phyloP scores from a whole-genome alignment of 2,113 vertebrate species.

The Paradisaea rubra region DNA sequence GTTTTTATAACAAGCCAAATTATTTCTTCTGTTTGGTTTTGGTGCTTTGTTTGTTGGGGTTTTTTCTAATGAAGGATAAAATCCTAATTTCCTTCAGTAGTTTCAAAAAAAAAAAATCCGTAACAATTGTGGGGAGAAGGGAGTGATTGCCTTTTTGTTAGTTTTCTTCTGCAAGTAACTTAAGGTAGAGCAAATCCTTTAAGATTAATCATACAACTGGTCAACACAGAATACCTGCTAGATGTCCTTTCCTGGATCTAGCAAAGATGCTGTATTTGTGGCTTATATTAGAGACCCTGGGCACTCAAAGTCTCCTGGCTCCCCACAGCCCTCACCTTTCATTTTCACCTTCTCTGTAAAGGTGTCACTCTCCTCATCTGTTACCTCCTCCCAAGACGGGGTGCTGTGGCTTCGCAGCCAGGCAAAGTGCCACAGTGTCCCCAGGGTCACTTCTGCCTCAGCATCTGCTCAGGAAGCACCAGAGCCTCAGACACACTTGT shows the following conservation, averaged over 20 bases:
- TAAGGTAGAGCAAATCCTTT: not conserved
- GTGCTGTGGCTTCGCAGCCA: rapidly evolving
- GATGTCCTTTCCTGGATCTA: not conserved
- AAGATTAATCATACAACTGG: not conserved
- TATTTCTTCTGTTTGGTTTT: not conserved
- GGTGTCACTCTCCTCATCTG: not conserved
- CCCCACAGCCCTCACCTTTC: not conserved
- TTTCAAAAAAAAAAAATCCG: not conserved
- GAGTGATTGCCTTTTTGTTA: not conserved
- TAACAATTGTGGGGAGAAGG: not conserved
- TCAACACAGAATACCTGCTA: not conserved
- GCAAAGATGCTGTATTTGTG: not conserved
- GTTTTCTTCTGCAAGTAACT: not conserved
- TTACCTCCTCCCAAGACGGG: not conserved
- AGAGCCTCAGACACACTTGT: not conserved
- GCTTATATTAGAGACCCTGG: not conserved
- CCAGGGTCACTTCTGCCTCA: not conserved
- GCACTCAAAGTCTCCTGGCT: not conserved
- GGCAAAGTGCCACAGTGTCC: not conserved
- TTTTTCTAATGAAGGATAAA: not conserved
- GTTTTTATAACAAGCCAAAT: not conserved
- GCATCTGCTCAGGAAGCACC: not conserved
- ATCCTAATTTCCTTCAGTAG: not conserved
- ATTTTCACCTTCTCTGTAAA: not conserved
- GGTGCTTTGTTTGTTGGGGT: not conserved